Evolutionary conservation across 2,888 invertebrate genomes (phyloP).

Genomic region (Cyaniris semiargus): DNA sequence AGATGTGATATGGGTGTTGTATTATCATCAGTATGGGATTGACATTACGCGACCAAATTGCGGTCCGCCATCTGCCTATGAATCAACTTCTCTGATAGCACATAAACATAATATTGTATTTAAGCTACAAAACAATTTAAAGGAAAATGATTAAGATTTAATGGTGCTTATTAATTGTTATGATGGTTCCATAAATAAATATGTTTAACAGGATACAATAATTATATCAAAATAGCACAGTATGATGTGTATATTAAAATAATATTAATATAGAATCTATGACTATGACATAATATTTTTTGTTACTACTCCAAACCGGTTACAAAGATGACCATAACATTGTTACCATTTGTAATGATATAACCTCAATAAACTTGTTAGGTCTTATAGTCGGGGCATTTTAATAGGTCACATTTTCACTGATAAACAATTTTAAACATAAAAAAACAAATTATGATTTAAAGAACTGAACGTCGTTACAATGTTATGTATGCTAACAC

Average conservation of each 20-base stretch:
- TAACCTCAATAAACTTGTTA: neutral
- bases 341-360: neutral
- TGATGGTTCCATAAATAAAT: neutral
- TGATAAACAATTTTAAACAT: no score
- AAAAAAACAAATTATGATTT: no score
- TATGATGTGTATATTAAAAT: no score
- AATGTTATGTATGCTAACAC: no score
- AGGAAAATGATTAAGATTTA: neutral
- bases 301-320: neutral
- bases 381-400: no score
- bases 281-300: neutral
- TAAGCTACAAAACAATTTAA: constrained; percentile 1
- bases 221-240: neutral
- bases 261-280: neutral
- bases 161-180: neutral
- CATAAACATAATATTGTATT: neutral
- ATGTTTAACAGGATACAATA: neutral
- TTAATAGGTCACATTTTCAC: no score
- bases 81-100: neutral
- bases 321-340: neutral
- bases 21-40: no score
- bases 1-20: no score
- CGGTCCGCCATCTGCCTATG: neutral
- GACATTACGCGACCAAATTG: neutral
- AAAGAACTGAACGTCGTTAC: no score